Conservation (phyloP, 2,113 vertebrate genomes). For the Panthera uncia region DNA sequence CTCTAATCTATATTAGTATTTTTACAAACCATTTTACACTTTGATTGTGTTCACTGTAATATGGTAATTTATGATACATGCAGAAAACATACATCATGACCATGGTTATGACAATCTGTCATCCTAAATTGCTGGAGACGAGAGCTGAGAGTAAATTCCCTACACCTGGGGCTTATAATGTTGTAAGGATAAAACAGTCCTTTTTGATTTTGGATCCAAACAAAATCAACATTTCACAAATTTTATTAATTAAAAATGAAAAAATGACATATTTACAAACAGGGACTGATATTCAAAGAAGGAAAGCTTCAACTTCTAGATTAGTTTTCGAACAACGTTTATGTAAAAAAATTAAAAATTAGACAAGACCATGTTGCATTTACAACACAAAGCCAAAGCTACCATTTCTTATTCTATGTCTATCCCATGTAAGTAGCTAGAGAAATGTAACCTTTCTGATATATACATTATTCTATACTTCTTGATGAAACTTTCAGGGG, state of each 20-base stretch:
- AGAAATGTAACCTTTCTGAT: background rate
- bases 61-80: background rate
- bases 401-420: background rate
- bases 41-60: background rate
- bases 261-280: background rate
- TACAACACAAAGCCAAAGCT: background rate
- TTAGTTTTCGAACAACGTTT: background rate
- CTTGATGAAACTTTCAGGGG: background rate
- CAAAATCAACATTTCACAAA: background rate
- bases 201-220: background rate
- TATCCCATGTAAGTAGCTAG: background rate
- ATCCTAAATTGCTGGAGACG: background rate
- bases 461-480: background rate
- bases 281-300: background rate
- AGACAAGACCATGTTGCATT: background rate
- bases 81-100: background rate
- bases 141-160: background rate
- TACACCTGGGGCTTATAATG: background rate
- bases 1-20: background rate
- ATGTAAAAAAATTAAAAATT: background rate
- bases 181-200: background rate
- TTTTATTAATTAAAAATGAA: conserved; percentile 19
- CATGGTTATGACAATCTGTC: background rate
- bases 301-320: background rate
- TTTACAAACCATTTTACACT: background rate